Base-by-base conservation (phyloP, 1,140 invertebrate species). In the Trichonephila clavata region DNA sequence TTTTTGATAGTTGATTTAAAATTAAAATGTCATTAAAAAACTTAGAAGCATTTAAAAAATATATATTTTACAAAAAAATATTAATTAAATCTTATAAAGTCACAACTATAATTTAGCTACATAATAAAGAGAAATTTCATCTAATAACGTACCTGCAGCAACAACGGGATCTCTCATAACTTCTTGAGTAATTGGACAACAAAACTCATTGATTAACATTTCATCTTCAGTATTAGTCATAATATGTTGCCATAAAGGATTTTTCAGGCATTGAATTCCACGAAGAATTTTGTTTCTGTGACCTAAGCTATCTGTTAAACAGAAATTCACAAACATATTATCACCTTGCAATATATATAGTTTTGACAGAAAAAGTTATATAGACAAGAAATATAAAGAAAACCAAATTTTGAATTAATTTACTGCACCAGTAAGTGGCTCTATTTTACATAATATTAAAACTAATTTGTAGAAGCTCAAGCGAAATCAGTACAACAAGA, bases 131-230 rank as follows among this genome's bases (percentile, higher is more conserved):
- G 18, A 50, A 83, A 57, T 83, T 50, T 24, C 16, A 77, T 83
- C 7, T 16, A 21, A 71, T 32, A 57, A 27, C 1, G 95, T 95
- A 97, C 97, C 97, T 95, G 96, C 96, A 95, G 97, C 97, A 57
- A 96, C 97, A 8, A 98, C 97, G 21, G 98, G 97, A 95, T 98
- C 97, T 91, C 96, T 96, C 97, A 98, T 98, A 50, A 98, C 96
- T 95, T 98, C 97, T 86, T 97, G 97, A 0, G 97, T 98, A 32
- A 98, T 98, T 18, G 98, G 98, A 96, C 98, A 98, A n/a, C 97
- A 95, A 95, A 97, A 97, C 95, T 98, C 97, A 94, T 97, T 95
- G 18, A 95, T 95, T 4, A 86, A 68, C n/a, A 57, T 68, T 18
- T 94, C 93, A 32, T 94, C 80, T 57, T 94, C 94, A n/a, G 81